Percentiles rank a stretch among this genome's conserved stretches.
These are phyloP conservation scores for Pseudoatta argentina DNA, from an alignment of 1,140 invertebrate species.

Conservation along the genomic window DNA sequence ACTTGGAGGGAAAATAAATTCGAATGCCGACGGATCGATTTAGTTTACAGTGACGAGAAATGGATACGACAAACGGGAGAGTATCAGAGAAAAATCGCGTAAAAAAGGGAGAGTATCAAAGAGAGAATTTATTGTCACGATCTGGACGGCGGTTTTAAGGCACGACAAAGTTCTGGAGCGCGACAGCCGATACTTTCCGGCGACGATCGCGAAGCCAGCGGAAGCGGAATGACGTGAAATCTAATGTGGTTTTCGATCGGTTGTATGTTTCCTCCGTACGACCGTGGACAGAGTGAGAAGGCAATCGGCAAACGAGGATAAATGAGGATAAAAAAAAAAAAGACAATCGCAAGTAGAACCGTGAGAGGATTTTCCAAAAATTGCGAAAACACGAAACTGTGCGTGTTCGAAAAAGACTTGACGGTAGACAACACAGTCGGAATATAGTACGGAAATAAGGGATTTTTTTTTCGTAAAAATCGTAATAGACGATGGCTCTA, in stretches of 20 bases:
- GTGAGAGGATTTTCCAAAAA: constrained; percentile 25
- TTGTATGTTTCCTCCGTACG: neutral
- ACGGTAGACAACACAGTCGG: neutral
- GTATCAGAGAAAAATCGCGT: neutral
- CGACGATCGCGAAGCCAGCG: neutral
- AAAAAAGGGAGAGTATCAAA: neutral
- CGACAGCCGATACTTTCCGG: constrained; percentile 72
- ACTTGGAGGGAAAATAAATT: constrained; percentile 39
- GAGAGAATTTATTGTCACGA: constrained; percentile 71
- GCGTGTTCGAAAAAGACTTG: neutral
- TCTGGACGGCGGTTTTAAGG: constrained; percentile 81
- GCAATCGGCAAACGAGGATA: neutral
- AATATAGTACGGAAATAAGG: neutral
- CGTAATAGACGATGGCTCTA: neutral
- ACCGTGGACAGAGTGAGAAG: neutral
- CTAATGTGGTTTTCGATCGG: neutral
- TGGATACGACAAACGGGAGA: neutral
- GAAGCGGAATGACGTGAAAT: constrained; percentile 16
- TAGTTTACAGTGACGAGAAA: neutral
- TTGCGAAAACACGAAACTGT: constrained; percentile 18
- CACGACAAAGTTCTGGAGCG: constrained; percentile 71
- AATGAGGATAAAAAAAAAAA: neutral
- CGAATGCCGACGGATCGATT: neutral
- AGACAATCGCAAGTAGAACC: constrained; percentile 4
- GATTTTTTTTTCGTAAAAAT: constrained; percentile 9